Conservation (phyloP, 2,888 invertebrate genomes). For the Caradrina kadenii region DNA sequence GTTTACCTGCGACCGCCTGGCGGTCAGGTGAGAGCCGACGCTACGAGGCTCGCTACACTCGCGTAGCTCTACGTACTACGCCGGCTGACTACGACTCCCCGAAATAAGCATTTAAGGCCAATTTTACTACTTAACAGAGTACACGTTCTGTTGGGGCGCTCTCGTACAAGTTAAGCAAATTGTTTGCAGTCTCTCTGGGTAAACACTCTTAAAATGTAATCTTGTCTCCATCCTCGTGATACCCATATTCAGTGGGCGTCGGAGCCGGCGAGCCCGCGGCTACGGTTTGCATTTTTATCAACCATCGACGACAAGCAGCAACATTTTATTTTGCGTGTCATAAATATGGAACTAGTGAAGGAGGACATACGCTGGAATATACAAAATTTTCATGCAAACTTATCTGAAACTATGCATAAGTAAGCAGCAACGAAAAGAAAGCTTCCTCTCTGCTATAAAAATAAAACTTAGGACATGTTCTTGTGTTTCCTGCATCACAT, state of each 20-base stretch:
- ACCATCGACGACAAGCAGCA: slow-evolving; percentile 83
- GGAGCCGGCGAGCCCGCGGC: slow-evolving; percentile 79
- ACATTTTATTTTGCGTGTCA: slow-evolving; percentile 89
- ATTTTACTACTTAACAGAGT: slow-evolving; percentile 59
- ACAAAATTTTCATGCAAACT: slow-evolving; percentile 86
- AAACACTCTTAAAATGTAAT: slow-evolving; percentile 77
- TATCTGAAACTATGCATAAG: slow-evolving; percentile 89
- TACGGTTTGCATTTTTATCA: slow-evolving; percentile 90
- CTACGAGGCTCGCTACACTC: slow-evolving; percentile 67
- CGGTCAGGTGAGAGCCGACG: slow-evolving; percentile 85
- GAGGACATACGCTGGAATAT: slow-evolving; percentile 81
- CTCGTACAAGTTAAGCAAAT: slow-evolving; percentile 67
- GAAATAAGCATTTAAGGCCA: slow-evolving; percentile 60
- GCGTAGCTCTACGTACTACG: slow-evolving; percentile 65
- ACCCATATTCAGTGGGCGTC: slow-evolving; percentile 83
- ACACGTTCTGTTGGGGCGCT: slow-evolving; percentile 53
- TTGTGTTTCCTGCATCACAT: slow-evolving; percentile 61
- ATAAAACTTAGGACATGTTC: slow-evolving; percentile 72
- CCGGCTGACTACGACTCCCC: slow-evolving; percentile 61
- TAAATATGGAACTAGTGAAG: slow-evolving; percentile 87
- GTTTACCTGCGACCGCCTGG: slow-evolving; percentile 87
- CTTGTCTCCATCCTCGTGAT: slow-evolving; percentile 74
- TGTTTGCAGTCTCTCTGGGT: slow-evolving; percentile 69
- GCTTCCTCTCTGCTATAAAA: slow-evolving; percentile 74
- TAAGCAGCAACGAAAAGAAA: slow-evolving; percentile 80